Percentiles rank a stretch among this genome's conserved stretches.
These are phyloP conservation scores for Agriopis leucophaearia DNA, from an alignment of 2,888 invertebrate species.

Conservation along the genomic window DNA sequence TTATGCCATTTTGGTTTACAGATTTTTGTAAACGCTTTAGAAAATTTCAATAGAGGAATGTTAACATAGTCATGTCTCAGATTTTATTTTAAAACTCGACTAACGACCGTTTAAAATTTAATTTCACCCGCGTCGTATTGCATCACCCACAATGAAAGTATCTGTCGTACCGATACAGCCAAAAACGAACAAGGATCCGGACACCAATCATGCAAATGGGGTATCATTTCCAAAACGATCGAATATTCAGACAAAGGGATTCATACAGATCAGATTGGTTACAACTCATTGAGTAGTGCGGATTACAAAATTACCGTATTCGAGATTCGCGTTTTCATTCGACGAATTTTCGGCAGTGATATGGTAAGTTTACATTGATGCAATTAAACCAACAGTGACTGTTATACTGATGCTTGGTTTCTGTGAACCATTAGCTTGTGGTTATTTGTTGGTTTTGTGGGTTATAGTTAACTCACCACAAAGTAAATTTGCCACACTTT, in stretches of 20 bases:
- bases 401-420: neutral
- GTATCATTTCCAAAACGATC: constrained; percentile 59
- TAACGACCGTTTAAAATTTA: neutral
- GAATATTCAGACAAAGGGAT: constrained; percentile 48
- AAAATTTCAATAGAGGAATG: no score
- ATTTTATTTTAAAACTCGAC: no score
- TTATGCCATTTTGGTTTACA: no score
- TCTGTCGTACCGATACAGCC: neutral
- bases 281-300: constrained; percentile 37
- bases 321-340: constrained; percentile 11
- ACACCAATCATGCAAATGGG: constrained; percentile 64
- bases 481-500: no score
- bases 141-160: neutral
- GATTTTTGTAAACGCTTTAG: no score
- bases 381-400: neutral
- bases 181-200: constrained; percentile 42
- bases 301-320: constrained; percentile 18
- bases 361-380: constrained; percentile 5
- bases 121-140: neutral
- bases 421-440: neutral
- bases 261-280: constrained; percentile 44
- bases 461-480: no score
- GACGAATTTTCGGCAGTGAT: constrained; percentile 4
- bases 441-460: neutral
- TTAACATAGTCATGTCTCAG: no score